Percentiles rank a stretch among this genome's conserved stretches.
Conservation (phyloP, 2,888 invertebrate genomes). For the Spicauda simplicius region DNA sequence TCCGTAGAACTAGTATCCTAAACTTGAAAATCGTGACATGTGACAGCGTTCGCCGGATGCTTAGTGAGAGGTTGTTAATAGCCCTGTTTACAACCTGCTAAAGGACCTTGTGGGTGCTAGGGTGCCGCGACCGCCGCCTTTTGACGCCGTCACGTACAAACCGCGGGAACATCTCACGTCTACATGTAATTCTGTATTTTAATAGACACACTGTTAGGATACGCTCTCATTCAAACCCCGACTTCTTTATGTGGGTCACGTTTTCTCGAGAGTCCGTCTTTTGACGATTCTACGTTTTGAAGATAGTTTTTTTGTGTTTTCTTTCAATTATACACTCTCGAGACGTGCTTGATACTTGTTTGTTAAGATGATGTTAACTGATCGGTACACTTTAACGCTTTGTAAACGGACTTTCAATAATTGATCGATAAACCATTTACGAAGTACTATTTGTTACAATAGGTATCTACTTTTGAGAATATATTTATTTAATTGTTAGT, state of each 20-base stretch:
- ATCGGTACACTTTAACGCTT: slow-evolving; percentile 20
- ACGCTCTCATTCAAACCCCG: slow-evolving; percentile 53
- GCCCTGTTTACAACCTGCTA: slow-evolving; percentile 80
- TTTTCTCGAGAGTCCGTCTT: slow-evolving; percentile 75
- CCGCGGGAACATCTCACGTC: slow-evolving; percentile 59
- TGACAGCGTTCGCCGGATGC: slow-evolving; percentile 65
- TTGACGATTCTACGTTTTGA: slow-evolving; percentile 58
- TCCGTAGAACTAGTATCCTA: not conserved
- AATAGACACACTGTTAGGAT: slow-evolving; percentile 60
- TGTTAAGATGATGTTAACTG: slow-evolving; percentile 29
- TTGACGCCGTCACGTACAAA: slow-evolving; percentile 75
- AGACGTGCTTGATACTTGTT: slow-evolving; percentile 54
- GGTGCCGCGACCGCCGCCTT: slow-evolving; percentile 63
- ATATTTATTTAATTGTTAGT: too few species aligned
- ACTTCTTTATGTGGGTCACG: slow-evolving; percentile 75
- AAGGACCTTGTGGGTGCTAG: slow-evolving; percentile 50
- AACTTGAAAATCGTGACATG: slow-evolving; percentile 41
- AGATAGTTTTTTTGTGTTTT: slow-evolving; percentile 71
- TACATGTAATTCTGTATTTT: slow-evolving; percentile 64
- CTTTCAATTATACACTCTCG: slow-evolving; percentile 66
- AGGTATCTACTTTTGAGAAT: too few species aligned
- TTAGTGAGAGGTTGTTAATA: slow-evolving; percentile 70
- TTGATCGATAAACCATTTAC: not conserved
- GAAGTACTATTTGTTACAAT: too few species aligned
- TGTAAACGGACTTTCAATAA: slow-evolving; percentile 6